Base-by-base conservation (phyloP, 2,888 invertebrate species). In the Syritta pipiens region DNA sequence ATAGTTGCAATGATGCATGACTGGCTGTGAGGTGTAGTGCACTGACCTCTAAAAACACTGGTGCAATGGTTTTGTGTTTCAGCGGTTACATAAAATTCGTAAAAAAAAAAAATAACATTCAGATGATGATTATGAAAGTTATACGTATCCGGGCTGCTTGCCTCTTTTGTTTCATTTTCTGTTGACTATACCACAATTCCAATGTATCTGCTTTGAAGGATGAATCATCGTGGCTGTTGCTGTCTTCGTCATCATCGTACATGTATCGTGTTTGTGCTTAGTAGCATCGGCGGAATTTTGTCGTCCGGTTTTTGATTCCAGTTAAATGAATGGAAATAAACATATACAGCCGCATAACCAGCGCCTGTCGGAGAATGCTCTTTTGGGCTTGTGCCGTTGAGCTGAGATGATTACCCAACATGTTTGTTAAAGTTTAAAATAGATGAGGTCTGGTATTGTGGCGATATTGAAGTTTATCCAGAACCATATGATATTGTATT, bases 161-260 rank as follows among this genome's bases (percentile, higher is more conserved):
- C 60, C 17, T 44, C 44, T 69, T 44, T 69, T 51, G 69, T 69
- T 60, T 53, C 14, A 14, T 37, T 22, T 51, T 60, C 26, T 42
- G 60, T 51, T 51, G 69, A 69, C 69, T 49, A 40, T 60, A 60
- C 26, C 60, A 60, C 51, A 69, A 60, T 60, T 51, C 35, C 60
- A 69, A 59, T 44, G 42, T 69, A 68, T 68, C 59, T 49, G 30
- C 49, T 59, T 14, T 4, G 37, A 22, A 37, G 60, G 60, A 59
- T 69, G 69, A 69, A 60, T 69, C 69, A 69, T 44, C 60, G 35
- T 51, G 35, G 49, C 19, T 44, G 60, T 51, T 44, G 59, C 10
- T 51, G 69, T 48, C 35, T 69, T 60, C 69, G 69, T 69, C 69
- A 59, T 42, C 69, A 24, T 40, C 22, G 49, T 22, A 10, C 19